A percentile compares a stretch with the other conserved stretches of the same genome.
These are phyloP conservation scores for Sabatieria punctata DNA, from an alignment of 2,888 invertebrate species.

Conservation along the genomic window DNA sequence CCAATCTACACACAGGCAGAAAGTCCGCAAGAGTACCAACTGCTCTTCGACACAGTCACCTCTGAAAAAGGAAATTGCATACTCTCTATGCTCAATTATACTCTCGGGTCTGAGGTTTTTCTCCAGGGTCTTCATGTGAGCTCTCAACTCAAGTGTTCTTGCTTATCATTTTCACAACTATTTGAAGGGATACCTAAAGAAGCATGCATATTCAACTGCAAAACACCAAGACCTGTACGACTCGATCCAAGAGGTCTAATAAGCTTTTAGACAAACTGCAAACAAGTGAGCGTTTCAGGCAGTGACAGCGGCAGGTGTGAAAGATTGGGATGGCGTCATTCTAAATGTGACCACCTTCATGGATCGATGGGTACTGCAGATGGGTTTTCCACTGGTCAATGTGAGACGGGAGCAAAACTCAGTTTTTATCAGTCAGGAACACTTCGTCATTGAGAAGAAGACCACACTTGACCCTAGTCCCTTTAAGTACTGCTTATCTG, in stretches of 20 bases:
- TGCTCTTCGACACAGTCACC: neutral
- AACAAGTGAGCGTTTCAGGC: neutral
- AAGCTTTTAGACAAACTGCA: neutral
- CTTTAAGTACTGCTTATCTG: no score
- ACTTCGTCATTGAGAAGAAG: neutral
- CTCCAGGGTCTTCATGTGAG: constrained; percentile 19
- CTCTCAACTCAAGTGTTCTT: neutral
- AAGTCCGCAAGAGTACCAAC: neutral
- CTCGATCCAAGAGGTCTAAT: constrained; percentile 1
- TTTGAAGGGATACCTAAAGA: constrained; percentile 4
- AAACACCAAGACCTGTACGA: constrained; percentile 4
- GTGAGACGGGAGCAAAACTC: neutral
- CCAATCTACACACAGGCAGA: neutral
- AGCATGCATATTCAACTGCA: constrained; percentile 1
- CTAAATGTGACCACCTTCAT: constrained; percentile 4
- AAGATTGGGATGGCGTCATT: neutral
- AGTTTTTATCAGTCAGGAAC: neutral
- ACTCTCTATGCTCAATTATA: constrained; percentile 21
- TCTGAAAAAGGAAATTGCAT: constrained; percentile 14
- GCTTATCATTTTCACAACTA: neutral
- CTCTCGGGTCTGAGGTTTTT: constrained; percentile 22
- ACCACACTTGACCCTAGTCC: neutral
- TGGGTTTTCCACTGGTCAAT: constrained; percentile 6
- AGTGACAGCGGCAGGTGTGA: neutral
- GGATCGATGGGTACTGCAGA: constrained; percentile 9